These are phyloP conservation scores for Drosophila bifasciata DNA, from an alignment of 1,140 invertebrate species.

Conservation along the genomic window DNA sequence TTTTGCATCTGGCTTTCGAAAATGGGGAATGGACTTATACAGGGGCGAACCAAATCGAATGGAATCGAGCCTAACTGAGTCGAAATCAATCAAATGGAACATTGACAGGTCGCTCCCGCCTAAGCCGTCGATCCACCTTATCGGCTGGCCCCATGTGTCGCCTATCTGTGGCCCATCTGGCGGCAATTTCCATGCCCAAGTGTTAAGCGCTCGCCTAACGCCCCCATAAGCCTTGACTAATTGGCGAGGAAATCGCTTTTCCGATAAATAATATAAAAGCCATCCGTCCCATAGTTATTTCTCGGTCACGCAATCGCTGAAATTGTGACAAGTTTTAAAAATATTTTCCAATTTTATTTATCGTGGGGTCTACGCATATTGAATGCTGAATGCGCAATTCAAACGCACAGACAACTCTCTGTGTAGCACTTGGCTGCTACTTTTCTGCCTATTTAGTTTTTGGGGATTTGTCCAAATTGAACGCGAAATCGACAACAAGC, in stretches of 20 bases:
- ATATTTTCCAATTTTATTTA: conserved; percentile 61
- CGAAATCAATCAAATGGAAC: conserved; percentile 50
- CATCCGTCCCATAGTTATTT: conserved; percentile 24
- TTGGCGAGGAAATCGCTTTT: conserved; percentile 68
- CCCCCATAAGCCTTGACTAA: conserved; percentile 74
- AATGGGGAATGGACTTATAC: conserved; percentile 6
- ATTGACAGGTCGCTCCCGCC: conserved; percentile 65
- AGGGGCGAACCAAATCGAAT: conserved; percentile 64
- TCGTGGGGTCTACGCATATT: conserved; percentile 62
- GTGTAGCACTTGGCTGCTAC: conserved; percentile 1
- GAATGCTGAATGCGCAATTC: conserved; percentile 68
- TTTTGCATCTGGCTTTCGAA: conserved; percentile 31
- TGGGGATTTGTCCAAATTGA: conserved; percentile 34
- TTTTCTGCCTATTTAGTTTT: conserved; percentile 33
- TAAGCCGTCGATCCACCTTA: conserved; percentile 62
- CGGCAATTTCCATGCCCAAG: conserved; percentile 47
- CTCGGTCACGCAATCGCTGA: conserved; percentile 53
- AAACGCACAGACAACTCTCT: no score
- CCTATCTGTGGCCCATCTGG: conserved; percentile 69
- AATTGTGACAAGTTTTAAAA: conserved; percentile 64
- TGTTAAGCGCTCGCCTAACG: conserved; percentile 58
- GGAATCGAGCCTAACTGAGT: conserved; percentile 10
- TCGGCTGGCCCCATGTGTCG: conserved; percentile 45
- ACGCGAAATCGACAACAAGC: conserved; percentile 60
- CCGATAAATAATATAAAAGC: conserved; percentile 49